These are phyloP conservation scores for Hecatera dysodea DNA, from an alignment of 2,888 invertebrate genomes.

Conservation along the genomic window DNA sequence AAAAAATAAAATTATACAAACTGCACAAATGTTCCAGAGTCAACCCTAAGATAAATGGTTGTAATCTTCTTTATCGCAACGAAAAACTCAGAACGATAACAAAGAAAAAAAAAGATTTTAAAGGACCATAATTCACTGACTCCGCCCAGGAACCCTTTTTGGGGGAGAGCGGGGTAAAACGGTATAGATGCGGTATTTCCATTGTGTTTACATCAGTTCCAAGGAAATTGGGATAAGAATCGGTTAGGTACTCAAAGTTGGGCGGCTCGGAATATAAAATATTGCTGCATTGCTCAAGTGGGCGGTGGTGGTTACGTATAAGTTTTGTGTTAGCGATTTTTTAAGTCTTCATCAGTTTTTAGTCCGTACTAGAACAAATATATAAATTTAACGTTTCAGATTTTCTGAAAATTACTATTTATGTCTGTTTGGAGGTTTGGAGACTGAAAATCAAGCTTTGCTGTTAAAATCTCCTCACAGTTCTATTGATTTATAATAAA, in stretches of 20 bases:
- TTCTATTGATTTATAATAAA: no score
- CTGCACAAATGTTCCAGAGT: constrained; percentile 76
- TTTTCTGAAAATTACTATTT: neutral
- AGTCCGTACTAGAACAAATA: neutral
- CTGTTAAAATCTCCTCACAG: no score
- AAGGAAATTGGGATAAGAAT: constrained; percentile 66
- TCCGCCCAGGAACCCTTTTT: constrained; percentile 77
- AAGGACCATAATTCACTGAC: constrained; percentile 84
- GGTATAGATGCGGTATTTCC: constrained; percentile 70
- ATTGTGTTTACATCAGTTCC: constrained; percentile 68
- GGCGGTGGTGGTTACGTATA: constrained; percentile 6
- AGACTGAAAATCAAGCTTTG: neutral
- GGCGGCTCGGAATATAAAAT: constrained; percentile 57
- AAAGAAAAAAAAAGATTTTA: constrained; percentile 85
- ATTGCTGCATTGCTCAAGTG: constrained; percentile 44
- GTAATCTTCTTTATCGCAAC: constrained; percentile 86
- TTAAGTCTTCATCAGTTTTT: neutral
- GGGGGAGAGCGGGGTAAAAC: constrained; percentile 65
- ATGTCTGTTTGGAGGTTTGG: neutral
- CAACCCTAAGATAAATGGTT: constrained; percentile 82
- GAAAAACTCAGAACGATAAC: constrained; percentile 84
- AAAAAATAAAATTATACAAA: constrained; percentile 73
- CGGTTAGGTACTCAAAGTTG: constrained; percentile 55
- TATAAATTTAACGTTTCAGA: neutral
- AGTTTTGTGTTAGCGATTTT: constrained; percentile 18